phyloP scores from a whole-genome alignment of 2,797 vertebrate species.

The Anguilla obscura region DNA sequence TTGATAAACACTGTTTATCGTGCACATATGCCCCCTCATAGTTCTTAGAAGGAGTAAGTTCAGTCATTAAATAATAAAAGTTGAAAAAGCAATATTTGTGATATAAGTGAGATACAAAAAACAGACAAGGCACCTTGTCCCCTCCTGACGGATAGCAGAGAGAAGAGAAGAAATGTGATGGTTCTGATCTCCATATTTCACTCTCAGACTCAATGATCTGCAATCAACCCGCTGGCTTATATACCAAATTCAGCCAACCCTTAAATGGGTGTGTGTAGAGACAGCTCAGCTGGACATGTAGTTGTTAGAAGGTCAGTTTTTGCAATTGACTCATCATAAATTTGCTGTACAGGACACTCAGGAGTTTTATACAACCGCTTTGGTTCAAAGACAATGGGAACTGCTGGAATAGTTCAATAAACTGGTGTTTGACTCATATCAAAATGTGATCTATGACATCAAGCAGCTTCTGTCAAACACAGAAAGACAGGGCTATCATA shows the following conservation, averaged over 20 bases:
- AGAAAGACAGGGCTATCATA: not conserved
- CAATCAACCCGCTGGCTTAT: not conserved
- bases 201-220: not conserved
- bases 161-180: not conserved
- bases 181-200: constrained; percentile 19
- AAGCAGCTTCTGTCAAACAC: not conserved
- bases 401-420: not conserved
- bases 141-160: not conserved
- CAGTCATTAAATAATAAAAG: not conserved
- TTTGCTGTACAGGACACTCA: too few relatives aligned
- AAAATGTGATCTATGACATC: not conserved
- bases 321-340: constrained; percentile 12
- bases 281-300: constrained; percentile 8
- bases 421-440: not conserved
- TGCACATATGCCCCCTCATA: too few relatives aligned
- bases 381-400: not conserved
- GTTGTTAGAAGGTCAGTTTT: not conserved
- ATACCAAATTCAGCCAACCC: constrained; percentile 24
- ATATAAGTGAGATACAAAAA: not conserved
- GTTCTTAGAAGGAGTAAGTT: too few relatives aligned
- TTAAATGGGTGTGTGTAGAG: not conserved
- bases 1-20: not conserved
- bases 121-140: constrained; percentile 11
- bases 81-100: not conserved
- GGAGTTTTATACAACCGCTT: not conserved